These are phyloP conservation scores for Neodon shergylaensis DNA, from an alignment of 2,113 vertebrate species.

Conservation along the genomic window DNA sequence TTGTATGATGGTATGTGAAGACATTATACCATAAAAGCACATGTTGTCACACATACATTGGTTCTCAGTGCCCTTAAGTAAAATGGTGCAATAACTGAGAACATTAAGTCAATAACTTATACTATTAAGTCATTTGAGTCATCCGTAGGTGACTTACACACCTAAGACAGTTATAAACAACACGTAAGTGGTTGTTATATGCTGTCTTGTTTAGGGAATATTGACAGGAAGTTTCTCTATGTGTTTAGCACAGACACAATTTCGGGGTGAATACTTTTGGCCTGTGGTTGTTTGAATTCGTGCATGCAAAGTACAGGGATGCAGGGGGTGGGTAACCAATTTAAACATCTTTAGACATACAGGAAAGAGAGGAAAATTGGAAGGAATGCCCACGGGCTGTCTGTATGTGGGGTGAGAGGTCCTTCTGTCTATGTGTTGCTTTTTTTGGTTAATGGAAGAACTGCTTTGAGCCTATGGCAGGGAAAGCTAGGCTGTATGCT, in stretches of 20 bases:
- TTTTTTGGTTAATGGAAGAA: no score
- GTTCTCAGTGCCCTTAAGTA: background rate
- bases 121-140: background rate
- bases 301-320: background rate
- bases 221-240: background rate
- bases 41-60: background rate
- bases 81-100: background rate
- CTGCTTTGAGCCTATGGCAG: no score
- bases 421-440: no score
- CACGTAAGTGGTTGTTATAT: background rate
- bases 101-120: background rate
- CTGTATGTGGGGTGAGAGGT: background rate
- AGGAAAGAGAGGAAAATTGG: background rate
- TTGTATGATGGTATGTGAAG: background rate
- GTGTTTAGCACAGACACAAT: background rate
- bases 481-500: no score
- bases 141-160: background rate
- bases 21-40: background rate
- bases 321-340: background rate
- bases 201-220: background rate
- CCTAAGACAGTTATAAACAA: background rate
- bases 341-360: background rate
- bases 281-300: background rate
- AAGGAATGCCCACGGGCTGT: background rate
- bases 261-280: background rate